These are phyloP conservation scores for Stictonetta naevosa DNA, from an alignment of 2,113 vertebrate species.

Conservation along the genomic window DNA sequence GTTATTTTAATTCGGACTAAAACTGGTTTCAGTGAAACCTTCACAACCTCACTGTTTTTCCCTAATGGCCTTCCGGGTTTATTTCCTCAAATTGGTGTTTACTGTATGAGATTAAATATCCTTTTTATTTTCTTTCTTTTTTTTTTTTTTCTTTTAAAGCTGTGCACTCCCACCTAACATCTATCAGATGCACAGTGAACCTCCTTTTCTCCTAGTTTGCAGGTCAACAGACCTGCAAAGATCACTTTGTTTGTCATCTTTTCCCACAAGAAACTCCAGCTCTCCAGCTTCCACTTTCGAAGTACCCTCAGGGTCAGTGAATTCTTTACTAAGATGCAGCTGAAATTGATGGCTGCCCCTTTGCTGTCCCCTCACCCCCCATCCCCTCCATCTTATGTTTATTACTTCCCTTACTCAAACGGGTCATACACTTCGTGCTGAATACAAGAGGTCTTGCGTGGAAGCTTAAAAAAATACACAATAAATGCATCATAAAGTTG, in stretches of 20 bases:
- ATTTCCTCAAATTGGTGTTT: neutral
- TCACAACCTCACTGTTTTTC: neutral
- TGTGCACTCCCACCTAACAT: neutral
- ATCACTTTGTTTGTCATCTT: neutral
- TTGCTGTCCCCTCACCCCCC: neutral
- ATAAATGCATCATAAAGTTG: neutral
- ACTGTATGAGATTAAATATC: neutral
- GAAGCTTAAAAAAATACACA: neutral
- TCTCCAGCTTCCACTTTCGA: neutral
- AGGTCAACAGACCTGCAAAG: constrained; percentile 11
- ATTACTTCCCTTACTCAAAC: neutral
- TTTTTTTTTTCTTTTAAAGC: neutral
- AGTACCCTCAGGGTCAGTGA: neutral
- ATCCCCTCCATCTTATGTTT: neutral
- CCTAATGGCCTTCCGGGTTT: neutral
- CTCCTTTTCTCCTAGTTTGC: neutral
- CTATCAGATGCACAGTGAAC: neutral
- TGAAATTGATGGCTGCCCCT: neutral
- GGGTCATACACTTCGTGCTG: neutral
- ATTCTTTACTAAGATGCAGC: neutral
- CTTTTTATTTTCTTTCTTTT: neutral
- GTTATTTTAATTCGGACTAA: neutral
- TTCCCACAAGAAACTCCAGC: neutral
- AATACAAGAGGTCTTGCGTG: neutral
- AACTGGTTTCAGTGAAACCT: neutral